Evolutionary conservation across 2,113 vertebrate species (phyloP).

Genomic region (Corythornis madagascariensis): DNA sequence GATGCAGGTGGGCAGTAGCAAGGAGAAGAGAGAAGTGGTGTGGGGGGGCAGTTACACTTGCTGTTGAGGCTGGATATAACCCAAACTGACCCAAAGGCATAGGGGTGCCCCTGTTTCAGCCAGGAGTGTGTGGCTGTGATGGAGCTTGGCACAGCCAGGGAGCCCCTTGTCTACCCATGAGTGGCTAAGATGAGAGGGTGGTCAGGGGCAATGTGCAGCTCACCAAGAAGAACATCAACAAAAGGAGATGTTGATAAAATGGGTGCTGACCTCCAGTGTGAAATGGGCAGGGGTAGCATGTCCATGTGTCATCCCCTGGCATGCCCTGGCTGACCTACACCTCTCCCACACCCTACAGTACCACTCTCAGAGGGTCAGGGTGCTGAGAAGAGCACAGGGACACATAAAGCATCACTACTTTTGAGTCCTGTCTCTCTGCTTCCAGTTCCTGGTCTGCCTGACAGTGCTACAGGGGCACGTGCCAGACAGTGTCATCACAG

Average conservation of each 20-base stretch:
- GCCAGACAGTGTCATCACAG: fast-evolving
- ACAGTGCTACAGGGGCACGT: neutral
- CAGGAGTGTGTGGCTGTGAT: fast-evolving
- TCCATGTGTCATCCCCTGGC: neutral
- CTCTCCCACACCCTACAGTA: neutral
- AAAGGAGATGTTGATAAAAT: neutral
- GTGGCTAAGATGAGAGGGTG: neutral
- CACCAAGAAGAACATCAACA: neutral
- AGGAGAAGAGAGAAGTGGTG: neutral
- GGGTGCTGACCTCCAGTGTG: neutral
- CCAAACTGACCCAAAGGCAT: neutral
- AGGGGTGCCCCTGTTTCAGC: fast-evolving
- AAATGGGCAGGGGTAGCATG: fast-evolving
- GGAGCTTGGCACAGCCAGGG: neutral
- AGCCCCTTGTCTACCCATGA: neutral
- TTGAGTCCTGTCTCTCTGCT: neutral
- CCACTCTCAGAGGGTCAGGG: neutral
- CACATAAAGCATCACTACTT: neutral
- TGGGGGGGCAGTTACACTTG: neutral
- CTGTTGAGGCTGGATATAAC: neutral
- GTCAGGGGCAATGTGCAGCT: neutral
- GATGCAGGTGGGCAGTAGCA: neutral
- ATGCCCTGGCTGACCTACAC: neutral
- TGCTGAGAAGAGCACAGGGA: neutral
- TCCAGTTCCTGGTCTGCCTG: neutral